A percentile compares a stretch with the other conserved stretches of the same genome.
Conservation (phyloP, 2,888 invertebrate species). For the Sericinus montela region DNA sequence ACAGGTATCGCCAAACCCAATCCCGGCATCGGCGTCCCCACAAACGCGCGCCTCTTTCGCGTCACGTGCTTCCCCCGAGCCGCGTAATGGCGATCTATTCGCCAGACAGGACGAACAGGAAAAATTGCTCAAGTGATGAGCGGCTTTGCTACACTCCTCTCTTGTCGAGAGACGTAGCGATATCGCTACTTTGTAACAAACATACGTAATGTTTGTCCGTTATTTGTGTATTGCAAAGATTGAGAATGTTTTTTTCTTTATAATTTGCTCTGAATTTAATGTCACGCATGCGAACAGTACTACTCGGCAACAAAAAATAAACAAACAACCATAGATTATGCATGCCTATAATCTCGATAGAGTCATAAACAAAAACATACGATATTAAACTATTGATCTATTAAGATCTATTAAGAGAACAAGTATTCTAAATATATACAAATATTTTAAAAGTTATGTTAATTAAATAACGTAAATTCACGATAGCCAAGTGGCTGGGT, state of each 20-base stretch:
- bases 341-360: background rate
- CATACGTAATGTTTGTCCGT: background rate
- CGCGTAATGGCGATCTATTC: constrained; percentile 47
- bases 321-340: background rate
- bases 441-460: too few species aligned
- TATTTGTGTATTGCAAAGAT: background rate
- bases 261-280: background rate
- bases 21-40: constrained; percentile 54
- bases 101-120: constrained; percentile 53
- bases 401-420: too few species aligned
- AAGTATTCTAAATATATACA: too few species aligned
- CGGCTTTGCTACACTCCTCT: background rate
- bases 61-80: constrained; percentile 41
- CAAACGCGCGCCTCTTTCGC: constrained; percentile 47
- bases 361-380: too few species aligned
- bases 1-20: constrained; percentile 62
- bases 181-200: background rate
- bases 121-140: constrained; percentile 47
- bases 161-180: background rate
- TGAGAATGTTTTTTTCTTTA: background rate
- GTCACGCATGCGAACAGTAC: background rate
- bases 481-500: too few species aligned
- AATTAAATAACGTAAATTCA: too few species aligned
- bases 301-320: background rate
- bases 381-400: too few species aligned